Evolutionary conservation across 2,113 vertebrate genomes (phyloP), one percentile per base, ranked within the genome.

Genomic region (Pandion haliaetus): DNA sequence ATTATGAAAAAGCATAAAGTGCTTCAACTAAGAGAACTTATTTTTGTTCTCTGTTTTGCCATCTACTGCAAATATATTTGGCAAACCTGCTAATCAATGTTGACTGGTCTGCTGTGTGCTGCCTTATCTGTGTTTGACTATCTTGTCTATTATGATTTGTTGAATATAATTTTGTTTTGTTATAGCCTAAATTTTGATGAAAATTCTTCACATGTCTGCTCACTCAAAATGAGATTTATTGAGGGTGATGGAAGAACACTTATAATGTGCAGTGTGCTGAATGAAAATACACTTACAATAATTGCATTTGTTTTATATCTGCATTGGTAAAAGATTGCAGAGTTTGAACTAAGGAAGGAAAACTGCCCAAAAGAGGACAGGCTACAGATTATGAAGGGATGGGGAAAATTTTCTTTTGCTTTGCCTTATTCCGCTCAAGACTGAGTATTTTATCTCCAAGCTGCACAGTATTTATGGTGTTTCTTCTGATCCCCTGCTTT

Each of bases 51-150:
- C 50, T 80, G 15, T 82, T 88, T 95, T 96, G 58, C 81, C 50
- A 57, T 88, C 80, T 82, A 67, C 67, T 79, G 79, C 52, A 93
- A 96, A 84, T 82, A 57, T 87, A 70, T 92, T 95, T 93, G 72
- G 82, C 78, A 81, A 95, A 94, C 44, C 70, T 74, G 40, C 55
- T 97, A 84, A 97, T 96, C 94, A 91, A 4, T 84, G 69, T 72
- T 95, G 94, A 96, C 96, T 97, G 82, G 65, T 86, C 67, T 90
- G 47, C 88, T 70, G n/a, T 91, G 76, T 82, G 85, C 88, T 86
- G 80, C 65, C 67, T 90, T 95, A 90, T 91, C 93, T 88, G 13
- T 92, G 77, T 90, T 97, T 97, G 93, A 89, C 86, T 96, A 74
- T 82, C 80, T 96, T 94, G 88, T 96, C 94, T 1, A 2, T 82